Percentiles rank a stretch among this genome's conserved stretches.
These are phyloP conservation scores for Mionectes macconnelli DNA, from an alignment of 2,113 vertebrate genomes.

Conservation along the genomic window DNA sequence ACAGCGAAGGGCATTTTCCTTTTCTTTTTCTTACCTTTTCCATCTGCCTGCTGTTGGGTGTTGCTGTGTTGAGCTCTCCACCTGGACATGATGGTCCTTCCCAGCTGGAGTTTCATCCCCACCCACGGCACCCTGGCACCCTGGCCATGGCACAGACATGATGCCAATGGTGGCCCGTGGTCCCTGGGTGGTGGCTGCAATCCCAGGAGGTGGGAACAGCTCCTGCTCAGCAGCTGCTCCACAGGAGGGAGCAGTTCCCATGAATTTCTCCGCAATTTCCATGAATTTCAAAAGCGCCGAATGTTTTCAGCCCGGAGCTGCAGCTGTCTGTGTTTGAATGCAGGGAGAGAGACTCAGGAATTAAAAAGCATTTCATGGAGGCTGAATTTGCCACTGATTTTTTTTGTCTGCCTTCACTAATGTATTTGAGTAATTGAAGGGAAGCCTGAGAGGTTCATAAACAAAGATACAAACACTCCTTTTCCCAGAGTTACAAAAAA, in stretches of 20 bases:
- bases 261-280: not conserved
- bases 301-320: not conserved
- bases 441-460: not conserved
- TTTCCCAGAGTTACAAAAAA: not conserved
- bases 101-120: not conserved
- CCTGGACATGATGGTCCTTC: accelerated
- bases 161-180: not conserved
- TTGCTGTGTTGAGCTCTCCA: not conserved
- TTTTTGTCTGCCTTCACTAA: not conserved
- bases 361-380: not conserved
- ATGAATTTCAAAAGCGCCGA: not conserved
- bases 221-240: slow-evolving; percentile 47
- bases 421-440: slow-evolving; percentile 28
- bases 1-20: not conserved
- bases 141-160: accelerated
- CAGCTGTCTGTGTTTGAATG: slow-evolving; percentile 25
- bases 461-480: not conserved
- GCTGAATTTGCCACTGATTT: slow-evolving; percentile 18
- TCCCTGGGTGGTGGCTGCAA: not conserved
- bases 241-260: slow-evolving; percentile 55
- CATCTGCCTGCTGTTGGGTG: not conserved
- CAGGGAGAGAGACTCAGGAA: not conserved
- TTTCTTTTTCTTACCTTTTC: not conserved
- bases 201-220: not conserved
- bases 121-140: accelerated